Evolutionary conservation across 2,797 vertebrate genomes (phyloP).

Genomic region (Emydoidea blandingii): DNA sequence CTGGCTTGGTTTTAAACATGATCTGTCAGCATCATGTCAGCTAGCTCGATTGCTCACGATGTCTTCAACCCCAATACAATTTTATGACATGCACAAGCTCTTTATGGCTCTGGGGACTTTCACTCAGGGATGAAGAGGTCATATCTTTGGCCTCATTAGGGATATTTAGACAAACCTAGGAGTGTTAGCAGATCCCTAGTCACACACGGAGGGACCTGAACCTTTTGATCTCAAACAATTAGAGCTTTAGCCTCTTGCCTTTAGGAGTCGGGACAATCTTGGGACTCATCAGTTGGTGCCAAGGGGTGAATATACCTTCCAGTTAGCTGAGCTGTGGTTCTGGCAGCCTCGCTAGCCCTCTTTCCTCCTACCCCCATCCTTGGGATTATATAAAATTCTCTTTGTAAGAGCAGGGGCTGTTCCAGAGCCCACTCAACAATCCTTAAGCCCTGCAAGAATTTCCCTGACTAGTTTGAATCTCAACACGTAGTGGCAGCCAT

Average conservation of each 20-base stretch:
- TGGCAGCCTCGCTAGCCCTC: not conserved
- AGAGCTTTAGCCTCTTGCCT: not conserved
- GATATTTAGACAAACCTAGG: not conserved
- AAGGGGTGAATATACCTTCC: not conserved
- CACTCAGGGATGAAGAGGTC: not conserved
- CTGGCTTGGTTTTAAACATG: not conserved
- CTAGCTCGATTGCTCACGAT: not conserved
- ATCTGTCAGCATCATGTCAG: not conserved
- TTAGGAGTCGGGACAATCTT: not conserved
- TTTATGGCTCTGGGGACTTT: not conserved
- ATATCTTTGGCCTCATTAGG: not conserved
- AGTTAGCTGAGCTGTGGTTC: not conserved
- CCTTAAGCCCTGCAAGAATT: not conserved
- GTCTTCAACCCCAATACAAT: not conserved
- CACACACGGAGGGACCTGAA: not conserved
- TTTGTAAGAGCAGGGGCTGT: not conserved
- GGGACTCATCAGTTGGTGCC: not conserved
- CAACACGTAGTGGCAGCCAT: not conserved
- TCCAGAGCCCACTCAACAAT: not conserved
- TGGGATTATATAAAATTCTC: not conserved
- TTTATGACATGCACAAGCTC: rapidly evolving
- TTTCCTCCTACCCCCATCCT: too few species aligned
- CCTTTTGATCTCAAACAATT: not conserved
- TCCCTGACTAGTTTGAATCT: not conserved
- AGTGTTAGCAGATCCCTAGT: not conserved